These are phyloP conservation scores for Digitonthophagus gazella DNA, from an alignment of 2,888 invertebrate genomes.

Conservation along the genomic window DNA sequence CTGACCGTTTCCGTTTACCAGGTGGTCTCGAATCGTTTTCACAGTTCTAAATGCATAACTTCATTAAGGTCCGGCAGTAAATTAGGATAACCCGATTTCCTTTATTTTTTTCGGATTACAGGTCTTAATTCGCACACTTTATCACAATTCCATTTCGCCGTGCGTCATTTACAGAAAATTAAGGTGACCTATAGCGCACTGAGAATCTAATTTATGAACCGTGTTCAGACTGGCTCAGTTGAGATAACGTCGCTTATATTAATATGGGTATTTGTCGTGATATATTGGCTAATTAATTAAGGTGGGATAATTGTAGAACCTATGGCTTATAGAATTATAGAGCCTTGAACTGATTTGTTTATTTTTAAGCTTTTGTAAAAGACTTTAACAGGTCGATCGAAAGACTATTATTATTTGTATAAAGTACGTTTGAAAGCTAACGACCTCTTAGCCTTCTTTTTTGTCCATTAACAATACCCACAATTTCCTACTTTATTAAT, in stretches of 20 bases:
- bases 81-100: background rate
- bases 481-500: background rate
- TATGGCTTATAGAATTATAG: no score
- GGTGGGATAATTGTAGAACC: background rate
- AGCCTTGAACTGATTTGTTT: no score
- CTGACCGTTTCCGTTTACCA: no score
- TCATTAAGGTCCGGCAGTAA: no score
- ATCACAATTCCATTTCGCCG: background rate
- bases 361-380: no score
- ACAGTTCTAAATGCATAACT: no score
- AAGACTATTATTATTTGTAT: background rate
- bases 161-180: no score
- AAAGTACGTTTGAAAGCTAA: background rate
- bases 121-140: background rate
- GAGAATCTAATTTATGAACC: background rate
- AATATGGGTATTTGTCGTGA: background rate
- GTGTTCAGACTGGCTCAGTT: background rate
- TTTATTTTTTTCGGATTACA: background rate
- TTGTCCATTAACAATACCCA: background rate
- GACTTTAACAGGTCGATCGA: background rate
- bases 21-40: background rate
- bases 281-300: background rate
- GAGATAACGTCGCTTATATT: background rate
- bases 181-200: no score
- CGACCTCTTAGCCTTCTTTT: background rate